These are phyloP conservation scores for Ia io DNA, from an alignment of 2,113 vertebrate species.

Conservation along the genomic window DNA sequence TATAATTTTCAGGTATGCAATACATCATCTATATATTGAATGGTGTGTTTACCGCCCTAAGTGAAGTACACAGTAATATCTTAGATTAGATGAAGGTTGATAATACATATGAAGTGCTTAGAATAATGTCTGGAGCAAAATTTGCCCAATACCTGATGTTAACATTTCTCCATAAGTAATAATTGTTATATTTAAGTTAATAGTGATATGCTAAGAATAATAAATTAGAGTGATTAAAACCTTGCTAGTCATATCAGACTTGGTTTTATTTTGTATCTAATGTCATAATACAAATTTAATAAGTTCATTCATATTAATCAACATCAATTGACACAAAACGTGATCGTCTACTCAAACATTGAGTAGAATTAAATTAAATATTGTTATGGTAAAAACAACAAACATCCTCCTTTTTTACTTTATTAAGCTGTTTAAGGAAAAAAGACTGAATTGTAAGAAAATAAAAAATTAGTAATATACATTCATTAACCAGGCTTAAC, in stretches of 20 bases:
- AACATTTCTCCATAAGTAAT: not conserved
- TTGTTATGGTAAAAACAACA: not conserved
- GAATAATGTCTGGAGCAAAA: not conserved
- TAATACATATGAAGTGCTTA: not conserved
- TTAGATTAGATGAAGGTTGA: not conserved
- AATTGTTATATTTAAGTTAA: slow-evolving; percentile 10
- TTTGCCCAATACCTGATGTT: not conserved
- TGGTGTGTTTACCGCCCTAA: no score
- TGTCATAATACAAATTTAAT: not conserved
- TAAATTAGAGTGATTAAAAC: not conserved
- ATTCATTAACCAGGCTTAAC: not conserved
- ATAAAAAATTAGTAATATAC: not conserved
- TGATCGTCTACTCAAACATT: not conserved
- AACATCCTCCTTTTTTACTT: not conserved
- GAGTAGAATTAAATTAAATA: no score
- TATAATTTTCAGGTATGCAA: no score
- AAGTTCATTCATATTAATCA: not conserved
- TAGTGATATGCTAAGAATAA: not conserved
- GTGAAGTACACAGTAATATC: not conserved
- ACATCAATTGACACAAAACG: not conserved
- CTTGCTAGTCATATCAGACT: not conserved
- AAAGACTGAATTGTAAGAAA: not conserved
- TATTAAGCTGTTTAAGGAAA: not conserved
- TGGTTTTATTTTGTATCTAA: not conserved
- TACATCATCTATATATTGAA: no score